Base-by-base conservation (phyloP, 2,797 vertebrate genomes). In the Neopelma chrysocephalum region DNA sequence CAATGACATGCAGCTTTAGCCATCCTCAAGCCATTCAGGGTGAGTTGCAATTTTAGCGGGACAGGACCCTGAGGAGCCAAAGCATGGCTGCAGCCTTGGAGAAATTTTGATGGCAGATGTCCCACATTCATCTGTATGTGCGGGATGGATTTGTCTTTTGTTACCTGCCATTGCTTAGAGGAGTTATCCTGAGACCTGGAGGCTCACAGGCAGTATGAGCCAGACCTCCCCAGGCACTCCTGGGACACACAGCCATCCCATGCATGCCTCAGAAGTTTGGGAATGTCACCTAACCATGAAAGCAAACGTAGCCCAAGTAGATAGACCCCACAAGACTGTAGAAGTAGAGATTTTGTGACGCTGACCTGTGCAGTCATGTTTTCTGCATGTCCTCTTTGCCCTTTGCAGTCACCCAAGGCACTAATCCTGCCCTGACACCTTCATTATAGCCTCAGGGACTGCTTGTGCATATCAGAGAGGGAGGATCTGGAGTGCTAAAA, bases 1-100 rank as follows among this genome's bases (percentile, higher is more conserved):
- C 64, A 80, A 42, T 18, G 56, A 25, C n/a, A 43, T 27, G 53
- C 68, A 68, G 6, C 57, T 94, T 60, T 64, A 90, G 77, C 60
- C 29, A 19, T 48, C 70, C 53, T 58, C 5, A 3, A 84, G 61
- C 40, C 34, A 32, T 43, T 71, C 15, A 7, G 23, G 17, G 48
- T 56, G 34, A 94, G 58, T 73, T 77, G 56, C 23, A 4, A 31
- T 90, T 93, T 89, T 47, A 90, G 65, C 70, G 75, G 82, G 70
- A 50, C 69, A 66, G 66, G 75, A 68, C 81, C 76, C 81, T 13
- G n/a, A 93, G 83, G 83, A 94, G 19, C 38, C 45, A 6, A 32
- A 82, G 71, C 6, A 2, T 9, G 64, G 31, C 84, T 40, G 18
- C 54, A 68, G 60, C 65, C 62, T 54, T 38, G 32, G 72, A 78